Conservation (phyloP, 2,888 invertebrate genomes). For the Frankliniella intonsa region DNA sequence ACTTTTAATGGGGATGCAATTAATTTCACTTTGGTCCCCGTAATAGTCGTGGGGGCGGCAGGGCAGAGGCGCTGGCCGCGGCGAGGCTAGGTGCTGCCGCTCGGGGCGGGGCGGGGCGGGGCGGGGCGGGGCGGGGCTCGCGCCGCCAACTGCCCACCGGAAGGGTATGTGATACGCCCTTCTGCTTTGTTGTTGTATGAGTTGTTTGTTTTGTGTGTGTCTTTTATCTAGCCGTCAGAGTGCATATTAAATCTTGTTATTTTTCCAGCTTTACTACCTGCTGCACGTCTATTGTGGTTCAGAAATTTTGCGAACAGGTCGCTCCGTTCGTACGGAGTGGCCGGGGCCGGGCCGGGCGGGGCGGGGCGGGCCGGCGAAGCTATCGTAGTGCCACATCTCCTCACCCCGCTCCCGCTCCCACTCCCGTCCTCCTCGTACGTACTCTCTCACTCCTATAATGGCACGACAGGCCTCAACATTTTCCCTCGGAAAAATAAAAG, state of each 20-base stretch:
- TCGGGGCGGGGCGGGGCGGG: background rate
- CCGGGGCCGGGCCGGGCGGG: background rate
- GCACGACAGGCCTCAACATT: background rate
- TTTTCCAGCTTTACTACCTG: too few species aligned
- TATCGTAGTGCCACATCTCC: background rate
- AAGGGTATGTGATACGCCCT: too few species aligned
- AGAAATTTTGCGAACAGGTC: too few species aligned
- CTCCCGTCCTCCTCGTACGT: background rate
- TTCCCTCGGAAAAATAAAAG: background rate
- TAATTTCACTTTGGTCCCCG: slow-evolving; percentile 4
- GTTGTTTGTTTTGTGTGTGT: too few species aligned
- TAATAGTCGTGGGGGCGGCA: background rate
- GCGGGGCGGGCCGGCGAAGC: background rate
- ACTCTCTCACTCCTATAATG: background rate
- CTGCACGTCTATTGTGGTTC: too few species aligned
- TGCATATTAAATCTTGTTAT: too few species aligned
- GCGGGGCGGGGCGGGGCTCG: background rate
- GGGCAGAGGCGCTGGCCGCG: background rate
- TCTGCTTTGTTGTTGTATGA: too few species aligned
- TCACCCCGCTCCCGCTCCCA: too few species aligned
- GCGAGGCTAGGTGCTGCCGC: background rate
- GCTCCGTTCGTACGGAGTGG: background rate
- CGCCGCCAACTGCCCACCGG: too few species aligned
- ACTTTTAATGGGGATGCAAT: slow-evolving; percentile 13
- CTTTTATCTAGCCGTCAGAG: too few species aligned